Evolutionary conservation across 1,140 invertebrate species (phyloP).

Genomic region (Nasonia longicornis): DNA sequence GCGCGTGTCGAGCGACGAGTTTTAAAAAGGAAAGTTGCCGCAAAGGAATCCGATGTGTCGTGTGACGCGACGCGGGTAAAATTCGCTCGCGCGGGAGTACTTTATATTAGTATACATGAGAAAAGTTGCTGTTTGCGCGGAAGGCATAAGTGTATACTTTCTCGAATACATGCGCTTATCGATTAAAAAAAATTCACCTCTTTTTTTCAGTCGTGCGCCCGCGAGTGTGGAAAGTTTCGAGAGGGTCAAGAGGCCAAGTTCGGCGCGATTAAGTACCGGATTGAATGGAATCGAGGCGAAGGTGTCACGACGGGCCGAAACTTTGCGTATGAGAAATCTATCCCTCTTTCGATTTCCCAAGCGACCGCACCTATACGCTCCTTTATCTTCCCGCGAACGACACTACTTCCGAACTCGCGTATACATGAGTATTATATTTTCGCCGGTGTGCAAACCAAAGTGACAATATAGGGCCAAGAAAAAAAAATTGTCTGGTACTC

Average conservation of each 20-base stretch:
- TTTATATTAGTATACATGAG: constrained; percentile 52
- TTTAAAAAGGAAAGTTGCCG: neutral
- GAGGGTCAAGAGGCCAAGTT: too few species aligned
- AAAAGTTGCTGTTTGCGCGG: constrained; percentile 50
- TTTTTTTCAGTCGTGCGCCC: too few species aligned
- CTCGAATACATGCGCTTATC: neutral
- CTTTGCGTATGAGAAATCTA: too few species aligned
- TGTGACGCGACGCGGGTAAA: neutral
- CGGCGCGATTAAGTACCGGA: too few species aligned
- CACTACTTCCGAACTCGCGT: too few species aligned
- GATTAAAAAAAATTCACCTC: neutral
- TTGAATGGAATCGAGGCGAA: too few species aligned
- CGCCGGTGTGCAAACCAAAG: too few species aligned
- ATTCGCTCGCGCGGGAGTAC: neutral
- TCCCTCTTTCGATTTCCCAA: neutral
- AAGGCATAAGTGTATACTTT: neutral
- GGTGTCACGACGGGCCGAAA: too few species aligned
- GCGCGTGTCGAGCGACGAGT: neutral
- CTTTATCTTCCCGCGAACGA: too few species aligned
- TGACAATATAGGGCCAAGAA: too few species aligned
- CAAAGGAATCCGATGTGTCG: neutral
- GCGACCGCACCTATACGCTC: neutral
- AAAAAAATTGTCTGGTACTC: neutral
- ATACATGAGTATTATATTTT: too few species aligned
- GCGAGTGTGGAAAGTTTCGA: too few species aligned